A percentile compares a stretch with the other conserved stretches of the same genome.
Evolutionary conservation across 92 coral and sea anemone genomes (phyloP).

Genomic region (Porites evermanni): DNA sequence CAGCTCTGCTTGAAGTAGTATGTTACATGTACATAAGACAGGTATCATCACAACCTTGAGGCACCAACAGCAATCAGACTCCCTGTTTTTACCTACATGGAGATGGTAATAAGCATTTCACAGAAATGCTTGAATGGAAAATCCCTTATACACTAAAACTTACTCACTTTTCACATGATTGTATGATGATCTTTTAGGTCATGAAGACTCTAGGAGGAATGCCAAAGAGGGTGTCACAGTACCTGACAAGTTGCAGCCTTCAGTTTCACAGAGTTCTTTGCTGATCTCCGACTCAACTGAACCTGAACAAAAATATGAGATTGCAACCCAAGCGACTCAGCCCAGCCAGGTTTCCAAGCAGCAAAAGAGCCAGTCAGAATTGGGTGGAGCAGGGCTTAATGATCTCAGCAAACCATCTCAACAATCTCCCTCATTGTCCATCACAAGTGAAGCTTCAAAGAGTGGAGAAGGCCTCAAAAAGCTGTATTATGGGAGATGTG

Average conservation of each 20-base stretch:
- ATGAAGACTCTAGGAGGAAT: neutral
- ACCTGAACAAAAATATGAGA: neutral
- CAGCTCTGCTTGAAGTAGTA: no score
- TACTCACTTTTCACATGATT: no score
- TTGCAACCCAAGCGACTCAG: neutral
- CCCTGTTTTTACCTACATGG: no score
- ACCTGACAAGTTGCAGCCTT: neutral
- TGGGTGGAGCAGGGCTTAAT: no score
- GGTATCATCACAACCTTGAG: no score
- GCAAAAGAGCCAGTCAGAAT: neutral
- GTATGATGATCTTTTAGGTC: neutral
- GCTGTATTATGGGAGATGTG: no score
- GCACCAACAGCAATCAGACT: no score
- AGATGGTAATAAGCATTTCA: no score
- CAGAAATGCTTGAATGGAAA: no score
- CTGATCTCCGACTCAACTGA: neutral
- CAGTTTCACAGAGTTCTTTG: neutral
- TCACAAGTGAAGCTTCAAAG: neutral
- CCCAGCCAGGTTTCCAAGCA: no score
- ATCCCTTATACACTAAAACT: no score
- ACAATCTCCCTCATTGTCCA: neutral
- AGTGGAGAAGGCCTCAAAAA: conserved; percentile 14
- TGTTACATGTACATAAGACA: no score
- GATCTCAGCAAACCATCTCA: neutral
- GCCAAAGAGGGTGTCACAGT: neutral